Base-by-base conservation (phyloP, 2,113 vertebrate species). In the Caranx ignobilis region DNA sequence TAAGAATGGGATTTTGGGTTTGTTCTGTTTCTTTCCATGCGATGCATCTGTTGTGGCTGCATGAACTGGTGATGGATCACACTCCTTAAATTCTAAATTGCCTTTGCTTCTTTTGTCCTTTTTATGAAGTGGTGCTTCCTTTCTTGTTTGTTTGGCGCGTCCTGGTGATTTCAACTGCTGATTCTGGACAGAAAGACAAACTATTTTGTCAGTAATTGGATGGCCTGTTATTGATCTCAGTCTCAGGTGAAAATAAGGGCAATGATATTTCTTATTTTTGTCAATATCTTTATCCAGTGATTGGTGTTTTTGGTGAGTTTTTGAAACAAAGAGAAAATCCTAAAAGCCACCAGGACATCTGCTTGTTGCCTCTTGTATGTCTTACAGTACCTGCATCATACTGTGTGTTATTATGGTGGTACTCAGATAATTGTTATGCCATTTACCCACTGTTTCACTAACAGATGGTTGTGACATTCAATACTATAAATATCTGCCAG, bases 341-440 rank as follows among this genome's bases (percentile, higher is more conserved):
- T 16, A 1, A 62, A 66, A 47, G 11, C 41, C 16, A 3, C 32
- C 21, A 47, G 37, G 2, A 56, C 48, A 63, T 68, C 54, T 32
- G n/a, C n/a, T 32, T 26, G 4, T n/a, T 57, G 35, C 10, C 26
- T 69, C 64, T 37, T 2, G 26, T 21, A 4, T 9, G 1, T 55
- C 2, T 56, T 62, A 35, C 48, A 12, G 9, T 55, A 12, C 45
- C 31, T 31, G 15, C 72, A 37, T 61, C 5, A 19, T 41, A 31
- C 45, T 39, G 26, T 43, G 26, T 31, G 16, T 32, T 19, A n/a
- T 13, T 19, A 43, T 47, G 9, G 13, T 41, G 21, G 34, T 6
- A 11, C 52, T 48, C 61, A 57, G 39, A 71, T 55, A 54, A 67
- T 52, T 66, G 15, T 63, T 62, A 47, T 52, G 21, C 12, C 67